Base-by-base conservation (phyloP, 1,140 invertebrate genomes). In the Choristoneura fumiferana region DNA sequence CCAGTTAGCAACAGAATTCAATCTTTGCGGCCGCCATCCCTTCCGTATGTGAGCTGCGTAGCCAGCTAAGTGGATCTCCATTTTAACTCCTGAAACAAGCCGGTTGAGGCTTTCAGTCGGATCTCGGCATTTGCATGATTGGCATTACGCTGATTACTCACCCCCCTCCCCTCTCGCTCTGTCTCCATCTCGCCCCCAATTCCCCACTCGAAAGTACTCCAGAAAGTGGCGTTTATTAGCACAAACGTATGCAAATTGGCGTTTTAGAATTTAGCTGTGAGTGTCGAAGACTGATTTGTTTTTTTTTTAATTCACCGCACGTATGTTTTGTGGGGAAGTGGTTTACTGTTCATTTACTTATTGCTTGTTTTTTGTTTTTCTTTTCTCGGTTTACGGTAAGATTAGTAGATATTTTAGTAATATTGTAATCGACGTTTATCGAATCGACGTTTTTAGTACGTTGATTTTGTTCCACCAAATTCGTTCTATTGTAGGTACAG, bases 21-120 rank as follows among this genome's bases (percentile, higher is more conserved):
- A 54, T 87, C 81, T 82, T 52, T 84, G 79, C 4, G 54, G 4
- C 17, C 57, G 63, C 65, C 81, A 81, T 84, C 77, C 76, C 80
- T 87, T 81, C 78, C 83, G 83, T 87, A 86, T 86, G 84, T 86
- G 81, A 77, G 81, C 62, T 78, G 83, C 81, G 84, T 87, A 79
- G 65, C 73, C 69, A 70, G 76, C 80, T 86, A 86, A 86, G 81
- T 88, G 83, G 81, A 86, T 87, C 83, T 86, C 78, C 83, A 88
- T 88, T 88, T 88, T 88, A 88, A 88, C 85, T 88, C 82, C 83
- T 88, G 83, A 86, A 88, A 86, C 83, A 86, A 86, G 82, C 85
- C 80, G 74, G 78, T 84, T 79, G 81, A 84, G 81, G 85, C 85
- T 88, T 87, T 88, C 85, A 88, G 81, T 79, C 69, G 85, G 78